phyloP scores from a whole-genome alignment of 2,797 vertebrate species.

The Rhinophrynus dorsalis region DNA sequence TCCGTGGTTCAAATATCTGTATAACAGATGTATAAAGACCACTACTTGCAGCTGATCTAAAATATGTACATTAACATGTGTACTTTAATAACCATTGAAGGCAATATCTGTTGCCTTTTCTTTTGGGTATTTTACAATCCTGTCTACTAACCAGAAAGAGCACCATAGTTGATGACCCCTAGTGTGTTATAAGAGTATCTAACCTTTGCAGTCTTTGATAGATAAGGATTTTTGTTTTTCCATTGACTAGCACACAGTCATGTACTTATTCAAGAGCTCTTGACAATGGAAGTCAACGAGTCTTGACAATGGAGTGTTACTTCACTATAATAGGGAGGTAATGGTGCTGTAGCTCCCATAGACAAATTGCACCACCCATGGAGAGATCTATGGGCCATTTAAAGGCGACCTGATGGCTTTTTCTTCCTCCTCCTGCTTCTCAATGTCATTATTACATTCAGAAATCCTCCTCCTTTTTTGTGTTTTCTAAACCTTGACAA shows the following conservation, averaged over 20 bases:
- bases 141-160: not conserved
- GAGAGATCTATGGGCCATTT: constrained; percentile 53
- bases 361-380: constrained; percentile 54
- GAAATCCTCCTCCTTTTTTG: constrained; percentile 47
- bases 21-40: not conserved
- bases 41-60: not conserved
- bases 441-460: constrained; percentile 43
- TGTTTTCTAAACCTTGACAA: constrained; percentile 49
- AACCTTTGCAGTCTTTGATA: not conserved
- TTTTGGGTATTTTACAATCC: not conserved
- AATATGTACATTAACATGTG: not conserved
- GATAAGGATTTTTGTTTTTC: not conserved
- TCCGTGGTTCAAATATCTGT: too few relatives aligned
- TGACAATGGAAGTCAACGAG: constrained; percentile 17
- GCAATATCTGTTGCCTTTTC: not conserved
- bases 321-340: constrained; percentile 56
- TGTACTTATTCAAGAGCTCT: constrained; percentile 17
- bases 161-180: not conserved
- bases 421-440: constrained; percentile 33
- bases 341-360: constrained; percentile 13
- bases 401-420: constrained; percentile 59
- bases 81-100: too few relatives aligned
- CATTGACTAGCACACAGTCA: not conserved
- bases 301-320: not conserved
- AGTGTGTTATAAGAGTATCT: not conserved